A percentile compares a stretch with the other conserved stretches of the same genome.
Evolutionary conservation across 2,797 vertebrate species (phyloP).

Genomic region (Thalassophryne amazonica): DNA sequence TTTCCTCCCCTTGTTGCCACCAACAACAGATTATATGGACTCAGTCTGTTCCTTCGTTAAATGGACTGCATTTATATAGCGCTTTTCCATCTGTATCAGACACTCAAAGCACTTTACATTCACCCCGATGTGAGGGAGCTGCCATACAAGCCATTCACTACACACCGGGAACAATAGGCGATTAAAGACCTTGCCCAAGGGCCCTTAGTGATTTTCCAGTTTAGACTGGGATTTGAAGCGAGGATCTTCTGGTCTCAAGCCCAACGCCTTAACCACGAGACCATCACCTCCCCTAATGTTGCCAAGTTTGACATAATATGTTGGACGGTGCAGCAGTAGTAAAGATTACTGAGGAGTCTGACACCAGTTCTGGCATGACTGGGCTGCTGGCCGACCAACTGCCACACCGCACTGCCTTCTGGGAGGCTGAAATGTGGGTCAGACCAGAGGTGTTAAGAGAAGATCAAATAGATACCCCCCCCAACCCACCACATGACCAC

Average conservation of each 20-base stretch:
- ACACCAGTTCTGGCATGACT: conserved; percentile 43
- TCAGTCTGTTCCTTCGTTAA: conserved; percentile 4
- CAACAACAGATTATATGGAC: conserved; percentile 38
- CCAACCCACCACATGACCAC: neutral
- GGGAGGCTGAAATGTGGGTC: conserved; percentile 75
- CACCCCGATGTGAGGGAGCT: no score
- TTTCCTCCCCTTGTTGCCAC: conserved; percentile 5
- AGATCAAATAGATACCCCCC: conserved; percentile 46
- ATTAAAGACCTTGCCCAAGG: no score
- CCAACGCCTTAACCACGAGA: no score
- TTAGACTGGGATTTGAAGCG: no score
- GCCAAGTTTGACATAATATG: conserved; percentile 43
- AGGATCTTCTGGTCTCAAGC: no score
- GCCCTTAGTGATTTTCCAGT: no score
- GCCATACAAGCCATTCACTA: no score
- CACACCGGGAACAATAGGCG: no score
- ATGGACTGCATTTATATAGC: no score
- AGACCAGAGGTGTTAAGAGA: conserved; percentile 67
- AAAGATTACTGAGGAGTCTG: conserved; percentile 55
- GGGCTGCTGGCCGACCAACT: conserved; percentile 42
- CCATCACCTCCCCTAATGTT: no score
- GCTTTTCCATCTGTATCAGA: no score
- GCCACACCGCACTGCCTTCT: conserved; percentile 39
- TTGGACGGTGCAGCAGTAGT: conserved; percentile 15
- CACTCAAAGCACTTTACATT: no score